phyloP scores from a whole-genome alignment of 2,797 vertebrate genomes.

The Benthosema pterotum region DNA sequence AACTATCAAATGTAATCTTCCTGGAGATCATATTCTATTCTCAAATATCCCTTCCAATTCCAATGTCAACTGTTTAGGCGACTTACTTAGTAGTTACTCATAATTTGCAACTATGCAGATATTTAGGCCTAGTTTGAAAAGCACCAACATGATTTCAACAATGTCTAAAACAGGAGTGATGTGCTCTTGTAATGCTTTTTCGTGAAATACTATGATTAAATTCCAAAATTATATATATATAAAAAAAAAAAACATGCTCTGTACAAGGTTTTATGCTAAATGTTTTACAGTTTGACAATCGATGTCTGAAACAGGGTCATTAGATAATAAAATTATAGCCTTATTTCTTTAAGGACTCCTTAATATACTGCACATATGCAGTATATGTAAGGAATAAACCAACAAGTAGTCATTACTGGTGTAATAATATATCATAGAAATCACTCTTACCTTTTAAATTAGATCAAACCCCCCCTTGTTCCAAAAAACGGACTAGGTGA shows the following conservation, averaged over 20 bases:
- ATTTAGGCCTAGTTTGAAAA: slow-evolving; percentile 16
- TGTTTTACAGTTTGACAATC: no score
- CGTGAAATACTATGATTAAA: background rate
- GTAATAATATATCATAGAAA: background rate
- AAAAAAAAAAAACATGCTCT: no score
- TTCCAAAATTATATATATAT: background rate
- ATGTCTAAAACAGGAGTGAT: slow-evolving; percentile 21
- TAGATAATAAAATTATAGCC: background rate
- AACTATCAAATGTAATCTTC: background rate
- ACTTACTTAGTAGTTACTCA: no score
- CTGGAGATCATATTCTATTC: background rate
- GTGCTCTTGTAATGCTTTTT: background rate
- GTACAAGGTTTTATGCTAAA: no score
- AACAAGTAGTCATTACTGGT: background rate
- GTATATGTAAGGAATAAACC: slow-evolving; percentile 1
- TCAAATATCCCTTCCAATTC: background rate
- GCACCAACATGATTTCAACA: slow-evolving; percentile 27
- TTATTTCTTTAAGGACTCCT: background rate
- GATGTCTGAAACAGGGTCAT: background rate
- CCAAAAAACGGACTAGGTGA: slow-evolving; percentile 68
- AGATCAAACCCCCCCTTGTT: slow-evolving; percentile 59
- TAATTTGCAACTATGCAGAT: no score
- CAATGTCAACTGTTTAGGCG: no score
- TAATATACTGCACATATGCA: slow-evolving; percentile 12
- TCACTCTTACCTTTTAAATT: slow-evolving; percentile 69